A percentile compares a stretch with the other conserved stretches of the same genome.
Evolutionary conservation across 2,888 invertebrate genomes (phyloP).

Genomic region (Pollenia griseotomentosa): DNA sequence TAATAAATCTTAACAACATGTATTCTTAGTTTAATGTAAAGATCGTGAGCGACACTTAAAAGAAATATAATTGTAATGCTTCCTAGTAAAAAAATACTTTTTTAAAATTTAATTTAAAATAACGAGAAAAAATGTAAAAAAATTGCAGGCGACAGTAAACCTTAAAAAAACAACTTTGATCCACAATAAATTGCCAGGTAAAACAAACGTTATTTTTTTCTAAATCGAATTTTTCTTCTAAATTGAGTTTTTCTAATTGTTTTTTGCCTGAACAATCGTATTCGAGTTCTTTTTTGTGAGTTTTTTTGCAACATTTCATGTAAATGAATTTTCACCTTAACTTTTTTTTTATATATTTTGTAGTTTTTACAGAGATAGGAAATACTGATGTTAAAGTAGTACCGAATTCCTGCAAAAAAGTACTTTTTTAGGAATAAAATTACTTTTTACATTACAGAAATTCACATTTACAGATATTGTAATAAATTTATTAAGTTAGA

Average conservation of each 20-base stretch:
- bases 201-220: background rate
- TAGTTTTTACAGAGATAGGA: too few species aligned
- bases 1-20: conserved; percentile 32
- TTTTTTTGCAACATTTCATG: conserved; percentile 59
- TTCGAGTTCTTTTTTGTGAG: background rate
- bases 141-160: conserved; percentile 50
- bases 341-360: conserved; percentile 17
- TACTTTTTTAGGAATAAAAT: too few species aligned
- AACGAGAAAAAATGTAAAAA: conserved; percentile 12
- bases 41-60: conserved; percentile 61
- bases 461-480: too few species aligned
- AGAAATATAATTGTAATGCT: conserved; percentile 22
- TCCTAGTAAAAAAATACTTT: conserved; percentile 10
- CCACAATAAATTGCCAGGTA: conserved; percentile 16
- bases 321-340: conserved; percentile 64
- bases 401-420: too few species aligned
- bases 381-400: too few species aligned
- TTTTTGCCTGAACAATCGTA: conserved; percentile 11
- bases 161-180: background rate
- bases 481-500: too few species aligned
- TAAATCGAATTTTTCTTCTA: conserved; percentile 24
- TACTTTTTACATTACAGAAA: too few species aligned
- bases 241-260: conserved; percentile 50
- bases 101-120: background rate
- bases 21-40: conserved; percentile 38